Base-by-base conservation (phyloP, 2,797 vertebrate species). In the Monodelphis domestica region DNA sequence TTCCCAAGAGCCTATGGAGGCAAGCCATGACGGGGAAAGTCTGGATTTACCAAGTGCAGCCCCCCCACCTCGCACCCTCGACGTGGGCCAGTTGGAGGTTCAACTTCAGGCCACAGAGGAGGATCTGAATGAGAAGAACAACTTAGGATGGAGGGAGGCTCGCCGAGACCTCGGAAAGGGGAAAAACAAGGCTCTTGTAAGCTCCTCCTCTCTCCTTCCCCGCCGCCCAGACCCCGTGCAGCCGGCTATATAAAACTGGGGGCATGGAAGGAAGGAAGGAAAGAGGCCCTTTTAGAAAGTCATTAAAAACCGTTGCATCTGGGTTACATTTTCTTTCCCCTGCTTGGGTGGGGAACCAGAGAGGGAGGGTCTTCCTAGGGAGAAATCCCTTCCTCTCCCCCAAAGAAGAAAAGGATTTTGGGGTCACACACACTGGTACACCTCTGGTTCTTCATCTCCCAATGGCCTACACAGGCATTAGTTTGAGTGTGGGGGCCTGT, bases 191-290 rank as follows among this genome's bases (percentile, higher is more conserved):
- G 78, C 94, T 96, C 94, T 95, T 56, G 1, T 45, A 94, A 93
- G 93, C 90, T 87, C 94, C 95, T 95, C 97, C 96, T 93, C 97
- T 93, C 95, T 95, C 96, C 97, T 96, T 95, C 92, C 89, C 94
- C 45, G 59, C 53, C 33, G 94, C 89, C 53, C 91, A 94, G 91
- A 33, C 91, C 94, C 94, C 54, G 33, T 24, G 78, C 89, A 93
- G 89, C 52, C 91, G 89, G 95, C 94, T 54, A 91, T 90, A 94
- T 92, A 95, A 5, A 38, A 91, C 90, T 0, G 53, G 54, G 57
- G 88, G 91, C 38, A 84, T 93, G 89, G 87, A 93, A 95, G 93
- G 94, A 93, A 95, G 93, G 94, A 92, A 7, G 70, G 21, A 28
- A 11, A 45, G 1, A 84, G 9, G 9, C 50, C 38, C 21, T 50